These are phyloP conservation scores for Leuciscus idus DNA, from an alignment of 2,113 vertebrate genomes.

Conservation along the genomic window DNA sequence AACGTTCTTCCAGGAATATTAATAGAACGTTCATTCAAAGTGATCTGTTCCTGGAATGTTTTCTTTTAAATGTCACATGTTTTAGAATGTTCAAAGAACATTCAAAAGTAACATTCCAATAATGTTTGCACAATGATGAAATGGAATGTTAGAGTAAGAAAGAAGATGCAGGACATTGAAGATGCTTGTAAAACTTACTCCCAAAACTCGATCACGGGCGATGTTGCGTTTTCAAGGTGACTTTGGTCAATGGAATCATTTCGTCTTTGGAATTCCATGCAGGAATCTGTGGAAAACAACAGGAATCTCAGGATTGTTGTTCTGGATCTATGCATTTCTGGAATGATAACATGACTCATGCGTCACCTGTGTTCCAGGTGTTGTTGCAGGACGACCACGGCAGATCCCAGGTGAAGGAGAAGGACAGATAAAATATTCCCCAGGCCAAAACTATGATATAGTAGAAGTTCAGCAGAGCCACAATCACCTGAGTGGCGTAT, in stretches of 20 bases:
- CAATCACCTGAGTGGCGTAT: conserved; percentile 91
- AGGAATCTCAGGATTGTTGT: conserved; percentile 45
- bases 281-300: conserved; percentile 71
- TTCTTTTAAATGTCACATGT: too few relatives aligned
- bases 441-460: conserved; percentile 95
- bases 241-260: conserved; percentile 70
- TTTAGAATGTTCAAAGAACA: too few relatives aligned
- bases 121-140: too few relatives aligned
- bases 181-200: conserved; percentile 69
- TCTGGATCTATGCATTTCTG: not conserved
- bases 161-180: not conserved
- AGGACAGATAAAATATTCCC: conserved; percentile 92
- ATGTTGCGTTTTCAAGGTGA: conserved; percentile 73
- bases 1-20: too few relatives aligned
- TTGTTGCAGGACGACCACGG: conserved; percentile 93
- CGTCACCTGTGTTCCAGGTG: conserved; percentile 90
- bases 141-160: not conserved
- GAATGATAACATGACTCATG: not conserved
- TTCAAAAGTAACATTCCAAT: too few relatives aligned
- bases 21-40: too few relatives aligned
- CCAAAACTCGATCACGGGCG: conserved; percentile 82
- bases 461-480: conserved; percentile 87
- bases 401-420: conserved; percentile 87
- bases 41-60: too few relatives aligned
- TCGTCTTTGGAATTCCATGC: conserved; percentile 76